Evolutionary conservation across 2,113 vertebrate species (phyloP).

Genomic region (Prietella phreatophila): DNA sequence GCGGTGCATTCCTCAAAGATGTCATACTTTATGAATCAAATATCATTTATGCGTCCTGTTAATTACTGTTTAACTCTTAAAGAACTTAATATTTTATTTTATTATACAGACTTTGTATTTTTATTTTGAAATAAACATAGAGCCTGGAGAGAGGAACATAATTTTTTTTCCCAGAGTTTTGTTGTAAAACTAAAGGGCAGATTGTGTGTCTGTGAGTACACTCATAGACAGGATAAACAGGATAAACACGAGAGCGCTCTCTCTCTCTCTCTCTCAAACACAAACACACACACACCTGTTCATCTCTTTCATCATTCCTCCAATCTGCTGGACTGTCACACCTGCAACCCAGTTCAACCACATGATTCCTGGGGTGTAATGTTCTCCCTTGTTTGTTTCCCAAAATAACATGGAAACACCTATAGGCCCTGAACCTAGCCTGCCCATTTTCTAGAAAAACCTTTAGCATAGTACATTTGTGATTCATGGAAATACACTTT

Average conservation of each 20-base stretch:
- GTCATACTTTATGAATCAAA: neutral
- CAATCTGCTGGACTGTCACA: constrained; percentile 46
- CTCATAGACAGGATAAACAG: constrained; percentile 10
- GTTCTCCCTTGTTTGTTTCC: constrained; percentile 73
- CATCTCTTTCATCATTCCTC: constrained; percentile 74
- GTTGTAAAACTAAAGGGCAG: constrained; percentile 47
- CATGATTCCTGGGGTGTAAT: constrained; percentile 67
- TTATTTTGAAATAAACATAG: neutral
- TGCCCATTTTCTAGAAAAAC: constrained; percentile 55
- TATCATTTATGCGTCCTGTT: neutral
- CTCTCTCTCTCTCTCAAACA: constrained; percentile 18
- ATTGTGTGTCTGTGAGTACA: constrained; percentile 5
- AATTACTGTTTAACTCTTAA: neutral
- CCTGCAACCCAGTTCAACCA: constrained; percentile 51
- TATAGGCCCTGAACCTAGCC: constrained; percentile 55
- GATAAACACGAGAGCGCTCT: constrained; percentile 5
- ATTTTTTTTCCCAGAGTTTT: constrained; percentile 59
- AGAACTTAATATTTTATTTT: neutral
- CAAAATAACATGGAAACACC: constrained; percentile 72
- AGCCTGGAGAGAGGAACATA: neutral
- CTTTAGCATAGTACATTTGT: constrained; percentile 56
- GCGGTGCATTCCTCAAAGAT: neutral
- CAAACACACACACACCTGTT: constrained; percentile 66
- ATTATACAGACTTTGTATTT: neutral
- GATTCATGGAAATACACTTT: constrained; percentile 49